phyloP scores from a whole-genome alignment of 2,113 vertebrate species.

The Phrynosoma blainvillii region DNA sequence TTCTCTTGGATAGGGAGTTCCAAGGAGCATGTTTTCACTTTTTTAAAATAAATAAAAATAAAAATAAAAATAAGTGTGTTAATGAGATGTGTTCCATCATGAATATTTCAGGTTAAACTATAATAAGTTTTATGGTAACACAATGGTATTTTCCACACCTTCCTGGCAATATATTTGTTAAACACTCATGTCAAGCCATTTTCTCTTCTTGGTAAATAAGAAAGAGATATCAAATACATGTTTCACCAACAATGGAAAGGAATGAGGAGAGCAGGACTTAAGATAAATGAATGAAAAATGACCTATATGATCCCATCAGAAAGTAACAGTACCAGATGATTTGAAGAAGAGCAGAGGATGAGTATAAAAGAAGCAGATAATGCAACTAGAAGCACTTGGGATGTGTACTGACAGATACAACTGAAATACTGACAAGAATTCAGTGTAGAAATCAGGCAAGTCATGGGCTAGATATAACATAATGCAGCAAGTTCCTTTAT shows the following conservation, averaged over 20 bases:
- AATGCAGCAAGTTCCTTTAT: neutral
- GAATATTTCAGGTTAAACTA: neutral
- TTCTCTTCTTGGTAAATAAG: slow-evolving; percentile 29
- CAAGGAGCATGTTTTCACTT: no score
- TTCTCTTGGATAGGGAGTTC: neutral
- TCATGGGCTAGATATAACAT: slow-evolving; percentile 7
- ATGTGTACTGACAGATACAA: slow-evolving; percentile 27
- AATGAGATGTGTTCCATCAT: neutral
- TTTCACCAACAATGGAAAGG: slow-evolving; percentile 21
- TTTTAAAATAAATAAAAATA: neutral
- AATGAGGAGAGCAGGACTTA: slow-evolving; percentile 23
- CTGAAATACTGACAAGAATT: slow-evolving; percentile 28
- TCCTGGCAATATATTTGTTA: slow-evolving; percentile 34
- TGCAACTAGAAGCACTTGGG: slow-evolving; percentile 31
- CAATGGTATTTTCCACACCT: neutral
- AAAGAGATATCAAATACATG: slow-evolving; percentile 37
- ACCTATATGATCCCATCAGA: slow-evolving; percentile 38
- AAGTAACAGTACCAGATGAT: slow-evolving; percentile 31
- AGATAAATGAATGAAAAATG: slow-evolving; percentile 40
- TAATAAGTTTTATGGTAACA: neutral
- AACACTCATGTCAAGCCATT: slow-evolving; percentile 33
- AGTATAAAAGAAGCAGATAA: slow-evolving; percentile 24
- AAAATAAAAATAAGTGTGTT: neutral
- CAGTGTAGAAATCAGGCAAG: slow-evolving; percentile 28
- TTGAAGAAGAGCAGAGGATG: slow-evolving; percentile 36